phyloP scores from a whole-genome alignment of 2,888 invertebrate species.

The Platycnemis pennipes region DNA sequence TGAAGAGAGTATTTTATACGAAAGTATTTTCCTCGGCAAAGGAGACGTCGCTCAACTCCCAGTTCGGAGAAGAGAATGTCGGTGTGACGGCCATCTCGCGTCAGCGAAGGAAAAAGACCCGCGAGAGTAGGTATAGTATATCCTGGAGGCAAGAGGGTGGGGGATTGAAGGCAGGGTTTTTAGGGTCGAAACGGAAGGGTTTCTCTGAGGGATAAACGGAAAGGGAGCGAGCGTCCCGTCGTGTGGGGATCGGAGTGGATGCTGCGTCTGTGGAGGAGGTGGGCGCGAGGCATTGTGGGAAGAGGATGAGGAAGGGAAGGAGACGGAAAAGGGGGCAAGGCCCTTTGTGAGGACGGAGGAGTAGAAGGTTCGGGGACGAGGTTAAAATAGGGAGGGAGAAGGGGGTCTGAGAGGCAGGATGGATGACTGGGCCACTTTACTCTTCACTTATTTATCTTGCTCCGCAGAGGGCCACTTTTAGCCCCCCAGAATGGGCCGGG shows the following conservation, averaged over 20 bases:
- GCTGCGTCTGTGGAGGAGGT: background rate
- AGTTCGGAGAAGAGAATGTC: background rate
- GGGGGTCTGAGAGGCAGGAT: background rate
- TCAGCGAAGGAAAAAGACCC: background rate
- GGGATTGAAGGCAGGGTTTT: background rate
- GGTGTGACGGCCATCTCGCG: background rate
- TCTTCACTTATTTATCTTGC: constrained; percentile 9
- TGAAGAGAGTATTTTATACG: no score
- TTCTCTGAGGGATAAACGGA: background rate
- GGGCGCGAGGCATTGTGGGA: background rate
- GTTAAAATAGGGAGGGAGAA: background rate
- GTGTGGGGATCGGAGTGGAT: background rate
- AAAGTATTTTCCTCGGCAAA: background rate
- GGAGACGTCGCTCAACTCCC: background rate
- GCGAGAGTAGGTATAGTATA: background rate
- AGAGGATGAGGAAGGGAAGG: background rate
- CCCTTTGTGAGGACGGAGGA: no score
- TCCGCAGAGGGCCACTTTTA: background rate
- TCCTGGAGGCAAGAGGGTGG: background rate
- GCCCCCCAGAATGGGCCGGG: background rate
- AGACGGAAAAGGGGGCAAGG: background rate
- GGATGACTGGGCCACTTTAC: constrained; percentile 25
- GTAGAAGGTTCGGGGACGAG: no score
- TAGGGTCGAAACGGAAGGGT: background rate
- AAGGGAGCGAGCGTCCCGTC: background rate